Conservation (phyloP, 2,113 vertebrate species). For the Ancistrus triradiatus region DNA sequence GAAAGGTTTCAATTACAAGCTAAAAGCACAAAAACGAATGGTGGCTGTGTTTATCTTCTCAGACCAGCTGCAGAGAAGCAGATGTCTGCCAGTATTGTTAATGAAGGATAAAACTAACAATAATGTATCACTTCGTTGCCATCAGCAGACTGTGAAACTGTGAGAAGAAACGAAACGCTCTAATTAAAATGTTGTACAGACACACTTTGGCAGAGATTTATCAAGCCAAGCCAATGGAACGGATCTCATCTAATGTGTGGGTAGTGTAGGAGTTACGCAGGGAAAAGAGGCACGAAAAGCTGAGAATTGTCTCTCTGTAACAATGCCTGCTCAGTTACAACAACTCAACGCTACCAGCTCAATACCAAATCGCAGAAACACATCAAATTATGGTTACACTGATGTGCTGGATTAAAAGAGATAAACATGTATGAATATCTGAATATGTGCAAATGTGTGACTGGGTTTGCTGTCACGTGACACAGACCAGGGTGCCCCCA, state of each 20-base stretch:
- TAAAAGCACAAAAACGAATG: neutral
- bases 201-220: constrained; percentile 33
- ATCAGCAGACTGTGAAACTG: constrained; percentile 13
- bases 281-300: no score
- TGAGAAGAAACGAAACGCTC: constrained; percentile 22
- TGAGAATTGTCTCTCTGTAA: no score
- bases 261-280: neutral
- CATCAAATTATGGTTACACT: no score
- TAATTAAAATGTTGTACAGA: constrained; percentile 39
- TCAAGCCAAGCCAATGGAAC: constrained; percentile 12
- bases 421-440: no score
- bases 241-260: constrained; percentile 5
- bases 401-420: no score
- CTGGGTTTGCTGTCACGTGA: no score
- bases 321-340: no score
- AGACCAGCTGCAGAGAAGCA: constrained; percentile 17
- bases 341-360: no score
- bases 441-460: no score
- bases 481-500: no score
- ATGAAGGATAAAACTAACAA: constrained; percentile 11
- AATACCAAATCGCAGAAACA: no score
- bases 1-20: no score
- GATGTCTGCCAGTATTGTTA: constrained; percentile 17
- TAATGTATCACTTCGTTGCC: constrained; percentile 12
- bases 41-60: neutral